Percentiles rank a stretch among this genome's conserved stretches.
phyloP scores from a whole-genome alignment of 2,888 invertebrate species.

The Watsonalla cultraria region DNA sequence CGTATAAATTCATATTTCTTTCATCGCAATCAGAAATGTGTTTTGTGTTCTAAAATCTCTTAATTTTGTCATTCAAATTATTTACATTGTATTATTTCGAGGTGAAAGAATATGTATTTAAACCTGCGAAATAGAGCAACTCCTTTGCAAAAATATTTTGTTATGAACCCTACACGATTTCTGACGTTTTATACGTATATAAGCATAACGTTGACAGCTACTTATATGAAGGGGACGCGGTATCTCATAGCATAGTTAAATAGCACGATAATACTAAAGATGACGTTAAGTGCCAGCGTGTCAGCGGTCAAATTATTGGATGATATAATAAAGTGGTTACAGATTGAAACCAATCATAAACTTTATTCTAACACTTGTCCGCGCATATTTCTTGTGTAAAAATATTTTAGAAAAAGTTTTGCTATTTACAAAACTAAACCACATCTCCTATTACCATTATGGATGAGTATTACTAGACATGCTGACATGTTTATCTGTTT shows the following conservation, averaged over 20 bases:
- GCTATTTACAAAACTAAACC: conserved; percentile 22
- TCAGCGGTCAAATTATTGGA: conserved; percentile 53
- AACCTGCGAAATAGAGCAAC: too few relatives aligned
- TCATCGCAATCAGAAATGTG: neutral
- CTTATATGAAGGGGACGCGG: conserved; percentile 45
- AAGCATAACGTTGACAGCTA: conserved; percentile 23
- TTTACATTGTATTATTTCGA: neutral
- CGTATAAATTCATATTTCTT: neutral
- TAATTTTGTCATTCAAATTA: too few relatives aligned
- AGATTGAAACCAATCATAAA: conserved; percentile 28
- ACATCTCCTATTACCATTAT: conserved; percentile 6
- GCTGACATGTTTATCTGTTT: conserved; percentile 17
- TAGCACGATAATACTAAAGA: conserved; percentile 42
- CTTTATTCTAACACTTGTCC: conserved; percentile 22
- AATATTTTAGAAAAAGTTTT: conserved; percentile 1
- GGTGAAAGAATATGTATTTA: too few relatives aligned
- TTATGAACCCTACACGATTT: conserved; percentile 5
- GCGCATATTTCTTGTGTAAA: conserved; percentile 21
- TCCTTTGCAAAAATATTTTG: too few relatives aligned
- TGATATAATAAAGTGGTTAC: conserved; percentile 42
- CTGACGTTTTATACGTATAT: conserved; percentile 11
- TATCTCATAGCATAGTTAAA: conserved; percentile 47
- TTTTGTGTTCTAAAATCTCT: too few relatives aligned
- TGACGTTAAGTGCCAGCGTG: conserved; percentile 49
- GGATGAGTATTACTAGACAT: conserved; percentile 15